Percentiles rank a stretch among this genome's conserved stretches.
phyloP scores from a whole-genome alignment of 2,113 vertebrate genomes.

The Pteruthius melanotis region DNA sequence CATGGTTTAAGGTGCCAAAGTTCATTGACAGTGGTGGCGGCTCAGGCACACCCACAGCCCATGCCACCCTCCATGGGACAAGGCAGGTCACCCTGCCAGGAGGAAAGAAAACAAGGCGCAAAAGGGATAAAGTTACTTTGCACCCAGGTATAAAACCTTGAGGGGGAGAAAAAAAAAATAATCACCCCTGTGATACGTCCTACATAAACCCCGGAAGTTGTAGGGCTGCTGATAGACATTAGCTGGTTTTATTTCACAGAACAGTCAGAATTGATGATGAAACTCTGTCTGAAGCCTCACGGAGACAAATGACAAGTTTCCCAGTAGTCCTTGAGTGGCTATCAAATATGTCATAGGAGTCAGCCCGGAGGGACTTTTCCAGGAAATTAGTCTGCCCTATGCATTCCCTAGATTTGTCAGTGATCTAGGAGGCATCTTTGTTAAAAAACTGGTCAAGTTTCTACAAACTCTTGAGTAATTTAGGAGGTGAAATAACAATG shows the following conservation, averaged over 20 bases:
- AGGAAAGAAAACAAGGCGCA: not conserved
- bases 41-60: not conserved
- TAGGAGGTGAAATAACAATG: not conserved
- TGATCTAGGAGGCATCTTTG: not conserved
- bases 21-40: not conserved
- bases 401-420: not conserved
- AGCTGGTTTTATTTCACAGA: not conserved
- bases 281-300: slow-evolving; percentile 25
- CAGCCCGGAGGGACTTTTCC: slow-evolving; percentile 37
- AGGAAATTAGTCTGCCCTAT: slow-evolving; percentile 7
- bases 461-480: not conserved
- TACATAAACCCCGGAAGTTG: rapidly evolving
- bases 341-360: slow-evolving; percentile 61
- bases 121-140: not conserved
- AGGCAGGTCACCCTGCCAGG: not conserved
- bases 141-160: rapidly evolving
- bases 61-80: not conserved
- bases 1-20: slow-evolving; percentile 35
- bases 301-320: slow-evolving; percentile 25
- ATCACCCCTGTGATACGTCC: not conserved
- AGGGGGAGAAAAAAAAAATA: rapidly evolving
- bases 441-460: not conserved
- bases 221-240: not conserved
- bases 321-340: slow-evolving; percentile 48
- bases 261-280: slow-evolving; percentile 35